Base-by-base conservation (phyloP, 2,888 invertebrate species). In the Drosophila mercatorum region DNA sequence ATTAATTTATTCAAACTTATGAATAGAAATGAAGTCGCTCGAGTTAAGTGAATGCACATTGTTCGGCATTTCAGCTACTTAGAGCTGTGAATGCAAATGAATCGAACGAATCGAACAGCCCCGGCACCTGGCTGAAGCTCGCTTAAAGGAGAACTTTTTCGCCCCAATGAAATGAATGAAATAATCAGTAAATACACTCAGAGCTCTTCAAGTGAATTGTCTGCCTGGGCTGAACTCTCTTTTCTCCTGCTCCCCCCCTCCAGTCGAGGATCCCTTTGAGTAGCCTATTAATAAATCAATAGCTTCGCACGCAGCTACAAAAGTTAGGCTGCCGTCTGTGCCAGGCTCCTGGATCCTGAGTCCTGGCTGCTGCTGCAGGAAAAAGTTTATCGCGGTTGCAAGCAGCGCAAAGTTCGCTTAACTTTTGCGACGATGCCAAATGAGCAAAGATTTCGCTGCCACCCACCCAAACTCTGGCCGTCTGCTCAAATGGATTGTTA, bases 241-340 rank as follows among this genome's bases (percentile, higher is more conserved):
- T 3, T 14, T 10, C 22, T 34, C 31, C 31, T 34, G 6, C 31
- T 17, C 28, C 28, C 26, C 12, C 2, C 14, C 28, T 17, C 34
- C 26, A 7, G 38, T 22, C 28, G 31, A 7, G 38, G 22, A 53
- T 28, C 14, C 49, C 66, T 43, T 63, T 57, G 51, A 26, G 56
- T 44, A 53, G 75, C 67, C 75, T 79, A 84, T 84, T 87, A 89
- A 84, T 84, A 84, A 84, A 84, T 84, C 83, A 84, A 87, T 84
- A 84, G 71, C 80, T 82, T 85, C 62, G 77, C 70, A 61, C 67
- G 75, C 26, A 51, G 64, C 66, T 65, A 66, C 75, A 75, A 88
- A 83, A 89, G 84, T 88, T 86, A 63, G 71, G 58, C 67, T 53
- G 56, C 38, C 26, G 59, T 56, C 44, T 66, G 72, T 11, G n/a